Conservation (phyloP, 1,140 invertebrate species). For the Pemphigus obesinymphae region DNA sequence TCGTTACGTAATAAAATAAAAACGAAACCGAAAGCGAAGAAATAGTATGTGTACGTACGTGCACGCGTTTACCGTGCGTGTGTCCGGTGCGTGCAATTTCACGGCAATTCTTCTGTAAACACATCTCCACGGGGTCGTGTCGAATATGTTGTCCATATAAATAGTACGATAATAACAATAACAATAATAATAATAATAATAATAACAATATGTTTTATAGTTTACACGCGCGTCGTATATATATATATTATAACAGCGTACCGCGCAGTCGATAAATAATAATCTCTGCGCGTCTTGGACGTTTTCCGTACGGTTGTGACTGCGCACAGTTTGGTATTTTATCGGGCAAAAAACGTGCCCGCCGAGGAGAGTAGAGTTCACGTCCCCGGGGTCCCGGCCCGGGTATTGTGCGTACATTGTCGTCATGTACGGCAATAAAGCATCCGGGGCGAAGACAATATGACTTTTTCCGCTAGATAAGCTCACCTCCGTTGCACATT, state of each 20-base stretch:
- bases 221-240: no score
- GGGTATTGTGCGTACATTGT: conserved; percentile 1
- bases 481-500: no score
- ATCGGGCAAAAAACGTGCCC: conserved; percentile 15
- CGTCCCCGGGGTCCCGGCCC: conserved; percentile 15
- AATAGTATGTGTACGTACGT: no score
- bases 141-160: no score
- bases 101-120: conserved; percentile 22
- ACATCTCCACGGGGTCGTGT: conserved; percentile 16
- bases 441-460: conserved; percentile 28
- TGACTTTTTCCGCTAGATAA: conserved; percentile 12
- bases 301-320: conserved; percentile 1
- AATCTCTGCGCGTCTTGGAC: neutral
- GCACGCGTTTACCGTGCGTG: neutral
- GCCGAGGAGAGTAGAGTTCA: conserved; percentile 11
- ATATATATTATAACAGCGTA: neutral
- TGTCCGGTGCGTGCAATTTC: neutral
- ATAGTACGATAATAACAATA: no score
- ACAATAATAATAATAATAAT: no score
- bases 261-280: neutral
- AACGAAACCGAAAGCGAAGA: neutral
- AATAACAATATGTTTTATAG: neutral
- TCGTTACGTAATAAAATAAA: no score
- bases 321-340: conserved; percentile 13
- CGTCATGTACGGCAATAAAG: conserved; percentile 22